Base-by-base conservation (phyloP, 30 jellyfish, hydroid and myxozoan species). In the Cassiopea andromeda region DNA sequence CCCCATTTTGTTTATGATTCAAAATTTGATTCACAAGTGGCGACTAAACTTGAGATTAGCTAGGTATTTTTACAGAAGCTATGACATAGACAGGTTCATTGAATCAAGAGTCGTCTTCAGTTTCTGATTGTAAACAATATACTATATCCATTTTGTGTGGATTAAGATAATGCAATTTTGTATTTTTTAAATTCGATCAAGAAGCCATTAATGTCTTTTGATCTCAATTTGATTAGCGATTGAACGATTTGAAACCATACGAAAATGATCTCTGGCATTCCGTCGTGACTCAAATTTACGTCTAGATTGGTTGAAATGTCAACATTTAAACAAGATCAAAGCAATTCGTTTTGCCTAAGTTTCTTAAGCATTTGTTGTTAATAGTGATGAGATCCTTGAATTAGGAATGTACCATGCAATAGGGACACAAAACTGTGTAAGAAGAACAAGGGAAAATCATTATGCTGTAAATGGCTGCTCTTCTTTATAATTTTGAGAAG, bases 161-260 rank as follows among this genome's bases (percentile, higher is more conserved):
- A 75, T 75, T 45, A 46, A 46, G 83, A 75, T 75, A 75, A 75
- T n/a, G 61, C 27, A 75, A 75, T 44, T 45, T 16, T 38, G 13
- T 27, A 27, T 68, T 75, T 57, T 38, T 38, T 3, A 27, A 75
- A 75, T 75, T 38, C 46, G n/a, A 46, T 75, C 68, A 46, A 44
- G 83, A 18, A 46, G 5, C 61, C 83, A 75, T 75, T 75, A 75
- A 16, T 17, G 83, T 10, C 66, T 75, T 44, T 64, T 17, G 2
- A 17, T 64, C 73, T 64, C 8, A 64, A 64, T 64, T 64, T 17
- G 43, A 64, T 64, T 64, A 64, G 43, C 19, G 73, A 64, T 64
- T 64, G 15, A 64, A 27, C 5, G 73, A 64, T 14, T 64, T 14
- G 15, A 9, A 27, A 17, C 27, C 19, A 17, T 5, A 54, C 12